A percentile compares a stretch with the other conserved stretches of the same genome.
Evolutionary conservation across 1,140 invertebrate species (phyloP).

Genomic region (Ectropis grisescens): DNA sequence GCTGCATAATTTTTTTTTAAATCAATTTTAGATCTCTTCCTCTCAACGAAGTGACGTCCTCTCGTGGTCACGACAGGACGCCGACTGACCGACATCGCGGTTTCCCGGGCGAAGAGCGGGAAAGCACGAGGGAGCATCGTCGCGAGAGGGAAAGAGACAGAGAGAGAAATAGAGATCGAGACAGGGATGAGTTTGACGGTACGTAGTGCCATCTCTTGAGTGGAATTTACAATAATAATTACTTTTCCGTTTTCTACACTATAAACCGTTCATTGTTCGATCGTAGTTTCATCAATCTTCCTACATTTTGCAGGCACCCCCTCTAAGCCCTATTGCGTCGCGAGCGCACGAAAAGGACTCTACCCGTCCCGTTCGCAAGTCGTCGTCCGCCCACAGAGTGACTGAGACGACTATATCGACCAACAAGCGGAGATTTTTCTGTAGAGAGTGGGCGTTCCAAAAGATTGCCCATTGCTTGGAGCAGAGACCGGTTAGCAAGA

Average conservation of each 20-base stretch:
- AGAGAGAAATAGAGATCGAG: conserved; percentile 28
- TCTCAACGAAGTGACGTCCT: conserved; percentile 44
- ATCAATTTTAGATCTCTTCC: conserved; percentile 58
- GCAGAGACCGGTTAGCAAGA: conserved; percentile 81
- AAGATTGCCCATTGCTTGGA: conserved; percentile 94
- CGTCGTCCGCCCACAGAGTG: conserved; percentile 46
- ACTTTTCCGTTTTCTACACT: neutral
- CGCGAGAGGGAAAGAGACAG: conserved; percentile 44
- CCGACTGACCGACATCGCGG: conserved; percentile 49
- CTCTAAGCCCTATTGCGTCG: conserved; percentile 35
- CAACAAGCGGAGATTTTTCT: conserved; percentile 60
- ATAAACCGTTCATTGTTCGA: no score
- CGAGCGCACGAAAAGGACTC: conserved; percentile 30
- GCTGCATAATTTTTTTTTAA: no score
- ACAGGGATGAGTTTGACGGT: conserved; percentile 40
- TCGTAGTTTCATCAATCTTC: neutral
- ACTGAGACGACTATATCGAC: conserved; percentile 37
- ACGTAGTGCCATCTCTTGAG: conserved; percentile 3
- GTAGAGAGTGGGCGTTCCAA: conserved; percentile 94
- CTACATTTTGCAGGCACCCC: conserved; percentile 32
- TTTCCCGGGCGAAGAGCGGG: conserved; percentile 33
- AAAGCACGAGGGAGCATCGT: conserved; percentile 33
- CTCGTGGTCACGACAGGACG: conserved; percentile 47
- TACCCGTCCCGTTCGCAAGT: conserved; percentile 49
- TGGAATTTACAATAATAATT: neutral